phyloP scores from a whole-genome alignment of 2,113 vertebrate genomes.

The Rhipidura dahli region DNA sequence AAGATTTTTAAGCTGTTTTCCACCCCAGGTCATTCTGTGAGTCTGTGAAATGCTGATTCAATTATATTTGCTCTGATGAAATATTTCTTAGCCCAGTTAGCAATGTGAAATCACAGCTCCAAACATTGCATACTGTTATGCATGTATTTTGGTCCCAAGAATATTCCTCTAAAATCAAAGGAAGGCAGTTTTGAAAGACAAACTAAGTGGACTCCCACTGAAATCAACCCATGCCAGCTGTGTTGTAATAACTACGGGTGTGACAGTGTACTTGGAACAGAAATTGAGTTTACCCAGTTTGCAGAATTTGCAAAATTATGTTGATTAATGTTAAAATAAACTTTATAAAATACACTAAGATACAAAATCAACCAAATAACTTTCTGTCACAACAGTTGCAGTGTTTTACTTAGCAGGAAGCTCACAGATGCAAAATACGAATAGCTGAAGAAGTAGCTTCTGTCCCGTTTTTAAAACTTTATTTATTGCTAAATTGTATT shows the following conservation, averaged over 20 bases:
- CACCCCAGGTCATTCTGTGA: not conserved
- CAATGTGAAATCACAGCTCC: not conserved
- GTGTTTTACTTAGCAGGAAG: not conserved
- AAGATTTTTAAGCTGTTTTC: not conserved
- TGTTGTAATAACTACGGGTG: not conserved
- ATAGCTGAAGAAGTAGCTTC: not conserved
- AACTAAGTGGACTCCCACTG: not conserved
- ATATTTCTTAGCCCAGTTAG: not conserved
- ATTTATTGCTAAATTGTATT: not conserved
- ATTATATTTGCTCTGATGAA: not conserved
- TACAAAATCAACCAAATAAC: not conserved
- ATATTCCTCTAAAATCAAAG: not conserved
- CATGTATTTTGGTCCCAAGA: not conserved
- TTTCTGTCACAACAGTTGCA: not conserved
- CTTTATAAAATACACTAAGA: not conserved
- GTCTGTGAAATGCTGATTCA: not conserved
- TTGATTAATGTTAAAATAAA: not conserved
- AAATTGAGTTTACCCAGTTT: not conserved
- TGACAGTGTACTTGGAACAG: not conserved
- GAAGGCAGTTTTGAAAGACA: not conserved
- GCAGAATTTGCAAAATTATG: not conserved
- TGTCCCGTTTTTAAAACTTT: not conserved
- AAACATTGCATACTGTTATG: not conserved
- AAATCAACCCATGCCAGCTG: not conserved
- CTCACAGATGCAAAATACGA: not conserved